Base-by-base conservation (phyloP, 1,140 invertebrate genomes). In the Capitella teleta region DNA sequence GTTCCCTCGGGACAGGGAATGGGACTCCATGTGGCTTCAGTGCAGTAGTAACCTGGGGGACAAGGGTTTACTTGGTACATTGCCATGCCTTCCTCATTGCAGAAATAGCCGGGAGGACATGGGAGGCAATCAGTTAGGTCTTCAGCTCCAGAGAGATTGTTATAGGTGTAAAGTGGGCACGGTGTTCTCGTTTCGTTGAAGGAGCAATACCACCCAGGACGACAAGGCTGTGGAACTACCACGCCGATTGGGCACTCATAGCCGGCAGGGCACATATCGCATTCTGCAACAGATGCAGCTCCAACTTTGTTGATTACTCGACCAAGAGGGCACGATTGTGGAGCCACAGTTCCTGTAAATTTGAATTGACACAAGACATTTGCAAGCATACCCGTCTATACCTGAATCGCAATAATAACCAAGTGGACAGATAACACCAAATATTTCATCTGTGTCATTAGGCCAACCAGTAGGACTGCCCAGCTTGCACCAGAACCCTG, bases 321-420 rank as follows among this genome's bases (percentile, higher is more conserved):
- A 25, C 54, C 49, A 2, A 49, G 38, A 34, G 58, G 57, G 49
- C 66, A 68, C 0, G 52, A 53, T 19, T 50, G 40, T 44, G 42
- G 42, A 5, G 5, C 25, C 6, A 25, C 21, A 2, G 42, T 24
- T 12, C 42, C 42, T 44, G 25, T 34, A 40, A 40, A 16, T 5
- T 14, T 8, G 19, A 40, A 40, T n/a, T 18, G 38, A 19, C 14
- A 16, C 12, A 6, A 38, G 36, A 5, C 5, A 38, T 8, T 14
- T 21, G 10, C 5, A 6, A 24, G 10, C 38, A 40, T n/a, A 21
- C 5, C 21, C 24, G 19, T 44, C 45, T 21, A 47, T 52, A 60
- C 66, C 66, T 52, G 53, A 57, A 1, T 53, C 52, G 49, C 67
- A 69, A 48, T 65, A 69, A 48, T 60, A 67, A 4, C 67, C 67